phyloP scores from a whole-genome alignment of 2,888 invertebrate species.

The Caenorhabditis wallacei region DNA sequence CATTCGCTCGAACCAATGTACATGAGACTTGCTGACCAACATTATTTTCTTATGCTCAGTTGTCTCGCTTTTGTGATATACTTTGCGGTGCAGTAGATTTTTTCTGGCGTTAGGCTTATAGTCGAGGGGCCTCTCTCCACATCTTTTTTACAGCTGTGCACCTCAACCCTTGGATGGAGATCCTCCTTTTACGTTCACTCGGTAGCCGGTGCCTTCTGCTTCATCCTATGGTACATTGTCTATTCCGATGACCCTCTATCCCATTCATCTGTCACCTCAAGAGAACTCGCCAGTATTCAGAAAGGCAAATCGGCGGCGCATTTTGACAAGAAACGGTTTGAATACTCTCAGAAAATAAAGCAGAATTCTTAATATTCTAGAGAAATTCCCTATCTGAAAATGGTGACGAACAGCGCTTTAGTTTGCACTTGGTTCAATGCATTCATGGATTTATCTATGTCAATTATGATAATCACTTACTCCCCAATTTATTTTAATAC shows the following conservation, averaged over 20 bases:
- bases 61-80: too few relatives aligned
- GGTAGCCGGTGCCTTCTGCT: constrained; percentile 40
- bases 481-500: constrained; percentile 55
- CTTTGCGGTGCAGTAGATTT: too few relatives aligned
- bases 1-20: too few relatives aligned
- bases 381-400: constrained; percentile 41
- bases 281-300: constrained; percentile 44
- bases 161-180: constrained; percentile 57
- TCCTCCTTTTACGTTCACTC: constrained; percentile 60
- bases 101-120: neutral
- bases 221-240: constrained; percentile 49
- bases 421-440: constrained; percentile 63
- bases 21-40: too few relatives aligned
- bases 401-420: constrained; percentile 48
- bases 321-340: constrained; percentile 31
- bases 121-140: neutral
- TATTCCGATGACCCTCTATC: constrained; percentile 55
- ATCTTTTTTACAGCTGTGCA: constrained; percentile 47
- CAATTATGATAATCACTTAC: constrained; percentile 60
- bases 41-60: too few relatives aligned
- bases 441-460: constrained; percentile 60
- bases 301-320: constrained; percentile 56
- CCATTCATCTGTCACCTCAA: constrained; percentile 33
- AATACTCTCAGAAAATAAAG: neutral
- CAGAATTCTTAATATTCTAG: constrained; percentile 1